These are phyloP conservation scores for Oreochromis tanganicae DNA, from an alignment of 2,113 vertebrate genomes.

Conservation along the genomic window DNA sequence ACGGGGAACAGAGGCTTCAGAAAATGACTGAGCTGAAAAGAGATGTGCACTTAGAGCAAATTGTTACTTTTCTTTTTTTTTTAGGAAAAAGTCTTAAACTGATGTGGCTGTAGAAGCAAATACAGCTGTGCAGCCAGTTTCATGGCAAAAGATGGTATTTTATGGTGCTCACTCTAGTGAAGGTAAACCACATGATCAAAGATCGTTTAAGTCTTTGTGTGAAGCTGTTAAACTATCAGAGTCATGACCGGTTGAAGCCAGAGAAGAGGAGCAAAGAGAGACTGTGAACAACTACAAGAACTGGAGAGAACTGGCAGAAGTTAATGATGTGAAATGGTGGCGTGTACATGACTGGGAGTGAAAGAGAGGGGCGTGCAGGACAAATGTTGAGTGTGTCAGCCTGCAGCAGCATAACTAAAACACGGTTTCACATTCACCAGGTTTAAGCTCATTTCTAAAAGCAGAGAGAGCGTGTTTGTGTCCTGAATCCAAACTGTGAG, in stretches of 20 bases:
- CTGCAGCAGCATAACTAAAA: neutral
- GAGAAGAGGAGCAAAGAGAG: neutral
- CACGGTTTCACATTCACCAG: neutral
- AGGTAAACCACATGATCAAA: neutral
- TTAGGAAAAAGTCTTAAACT: neutral
- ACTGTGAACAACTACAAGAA: neutral
- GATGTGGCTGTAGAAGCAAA: neutral
- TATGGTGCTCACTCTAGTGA: neutral
- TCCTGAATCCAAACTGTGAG: neutral
- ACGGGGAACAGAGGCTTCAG: neutral
- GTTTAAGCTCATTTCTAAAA: neutral
- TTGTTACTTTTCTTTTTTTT: neutral
- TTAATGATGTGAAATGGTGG: neutral
- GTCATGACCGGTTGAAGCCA: rapidly evolving
- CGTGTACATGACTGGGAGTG: neutral
- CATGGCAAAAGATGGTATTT: rapidly evolving
- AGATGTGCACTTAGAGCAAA: neutral
- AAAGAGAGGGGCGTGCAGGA: rapidly evolving
- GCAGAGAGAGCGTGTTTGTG: neutral
- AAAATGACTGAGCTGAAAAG: neutral
- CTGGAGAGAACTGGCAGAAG: rapidly evolving
- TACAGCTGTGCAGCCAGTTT: neutral
- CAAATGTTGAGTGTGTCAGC: neutral
- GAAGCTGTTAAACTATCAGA: neutral
- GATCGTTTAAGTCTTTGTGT: neutral